Evolutionary conservation across 53 echinoderm and acorn worm genomes (phyloP), one percentile per base, ranked within the genome.

Genomic region (Stichopus horrens): DNA sequence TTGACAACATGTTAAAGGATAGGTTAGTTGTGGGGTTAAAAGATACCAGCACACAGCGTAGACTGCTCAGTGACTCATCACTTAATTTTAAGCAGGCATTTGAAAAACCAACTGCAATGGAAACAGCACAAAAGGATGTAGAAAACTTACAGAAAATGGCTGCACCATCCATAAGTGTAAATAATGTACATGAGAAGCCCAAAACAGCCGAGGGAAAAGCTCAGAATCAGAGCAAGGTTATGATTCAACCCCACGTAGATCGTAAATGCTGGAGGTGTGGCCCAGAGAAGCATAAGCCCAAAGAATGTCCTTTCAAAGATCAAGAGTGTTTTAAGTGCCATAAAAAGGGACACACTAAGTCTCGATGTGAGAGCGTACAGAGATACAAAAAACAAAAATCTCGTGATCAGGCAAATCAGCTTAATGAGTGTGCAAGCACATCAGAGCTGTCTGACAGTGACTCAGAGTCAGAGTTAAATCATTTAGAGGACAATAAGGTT

Each of bases 41-140:
- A 67, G 87, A 91, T 55, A 59, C 87, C 2, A 58, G 14, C 14
- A 91, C 67, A 58, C 91, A 88, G 83, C 71, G 88, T 23, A 88
- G 88, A 23, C 76, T 91, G 23, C 74, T 91, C 54, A 88, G 91
- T 63, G 83, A 88, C 23, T 55, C 88, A n/a, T 71, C 56, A 7
- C 23, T 83, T 7, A 91, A 88, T 22, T 91, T 91, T 5, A 16
- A 88, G 19, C 73, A 91, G 54, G 88, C 91, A 4, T 60, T 91
- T 18, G 54, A 71, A 55, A 91, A 77, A 68, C 73, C 91, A 52
- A 90, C 78, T 52, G 90, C 90, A 6, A 90, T 90, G 90, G 90
- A 90, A 78, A 75, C 84, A 5, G 91, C 91, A 80, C 86, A 88
- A 37, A 58, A 83, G 54, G 91, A 88, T 82, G 91, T 91, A 9